These are phyloP conservation scores for Dascyllus trimaculatus DNA, from an alignment of 2,113 vertebrate species.

Conservation along the genomic window DNA sequence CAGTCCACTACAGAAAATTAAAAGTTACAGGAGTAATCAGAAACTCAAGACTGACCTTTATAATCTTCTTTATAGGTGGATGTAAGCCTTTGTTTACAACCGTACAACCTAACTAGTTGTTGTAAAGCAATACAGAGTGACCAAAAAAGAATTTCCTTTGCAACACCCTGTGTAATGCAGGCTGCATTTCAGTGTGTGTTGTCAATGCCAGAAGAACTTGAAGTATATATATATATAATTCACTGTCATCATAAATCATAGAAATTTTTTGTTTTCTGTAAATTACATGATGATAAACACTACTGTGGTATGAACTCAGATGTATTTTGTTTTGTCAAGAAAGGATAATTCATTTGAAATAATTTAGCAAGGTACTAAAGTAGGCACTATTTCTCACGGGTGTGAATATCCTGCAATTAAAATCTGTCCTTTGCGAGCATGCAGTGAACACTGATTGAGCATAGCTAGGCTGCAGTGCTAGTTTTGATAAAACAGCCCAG, in stretches of 20 bases:
- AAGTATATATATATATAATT: neutral
- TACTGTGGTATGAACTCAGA: too few species aligned
- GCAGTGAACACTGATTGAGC: constrained; percentile 7
- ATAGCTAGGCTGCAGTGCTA: neutral
- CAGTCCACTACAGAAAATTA: too few species aligned
- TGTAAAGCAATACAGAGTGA: constrained; percentile 6
- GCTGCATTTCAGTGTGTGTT: neutral
- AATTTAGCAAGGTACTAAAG: neutral
- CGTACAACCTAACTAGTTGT: neutral
- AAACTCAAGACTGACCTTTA: too few species aligned
- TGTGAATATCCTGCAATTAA: neutral
- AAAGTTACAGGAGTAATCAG: too few species aligned
- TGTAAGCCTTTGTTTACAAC: too few species aligned
- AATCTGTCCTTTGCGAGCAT: neutral
- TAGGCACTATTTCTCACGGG: neutral
- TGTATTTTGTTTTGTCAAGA: neutral
- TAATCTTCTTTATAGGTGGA: too few species aligned
- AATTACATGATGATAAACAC: too few species aligned
- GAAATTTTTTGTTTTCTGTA: neutral
- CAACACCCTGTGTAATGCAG: constrained; percentile 17
- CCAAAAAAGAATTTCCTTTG: constrained; percentile 34
- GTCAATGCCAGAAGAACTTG: constrained; percentile 1
- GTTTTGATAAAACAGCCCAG: constrained; percentile 36
- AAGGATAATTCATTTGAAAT: neutral
- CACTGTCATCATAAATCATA: neutral